Evolutionary conservation across 1,140 invertebrate genomes (phyloP), one percentile per base, ranked within the genome.

Genomic region (Paraescarpia echinospica): DNA sequence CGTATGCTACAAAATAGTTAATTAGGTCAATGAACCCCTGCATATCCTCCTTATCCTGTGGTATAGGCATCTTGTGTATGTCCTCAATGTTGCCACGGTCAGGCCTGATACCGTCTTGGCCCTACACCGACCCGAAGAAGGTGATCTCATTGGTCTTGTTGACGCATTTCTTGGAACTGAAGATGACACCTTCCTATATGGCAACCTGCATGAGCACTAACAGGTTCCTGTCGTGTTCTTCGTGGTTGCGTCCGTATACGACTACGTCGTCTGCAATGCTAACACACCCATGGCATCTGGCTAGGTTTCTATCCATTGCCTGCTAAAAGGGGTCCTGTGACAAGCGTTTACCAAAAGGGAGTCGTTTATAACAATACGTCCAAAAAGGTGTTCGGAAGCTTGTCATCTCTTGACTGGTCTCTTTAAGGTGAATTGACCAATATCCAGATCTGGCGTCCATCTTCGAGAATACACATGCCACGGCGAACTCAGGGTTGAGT

Each of bases 251-350:
- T 77, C 34, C 93, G 34, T 34, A n/a, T 4, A 93, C 41, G 14
- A 92, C 41, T 9, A 93, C 34, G 33, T 93, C 93, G 93, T 96
- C 96, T 93, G 96, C 95, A 33, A 96, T 94, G 92, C 94, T 95
- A 18, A 95, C 93, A 92, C 34, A 89, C n/a, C 4, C n/a, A n/a
- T n/a, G n/a, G n/a, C n/a, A n/a, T n/a, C n/a, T 34, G 34, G 34
- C 89, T 18, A 89, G 18, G n/a, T 6, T 89, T 4, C 18, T 89
- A 18, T 89, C 89, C 89, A 89, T 89, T 89, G 89, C 89, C 18
- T 89, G 89, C 34, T 89, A 18, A 89, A 89, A 89, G 89, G 18
- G 89, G 18, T 96, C 95, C 12, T 89, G 89, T 41, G 35, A 91
- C 12, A 94, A 92, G 18, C 35, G 59, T 2, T 92, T 27, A 34